A percentile compares a stretch with the other conserved stretches of the same genome.
phyloP scores from a whole-genome alignment of 2,113 vertebrate genomes.

The Amphilophus citrinellus region DNA sequence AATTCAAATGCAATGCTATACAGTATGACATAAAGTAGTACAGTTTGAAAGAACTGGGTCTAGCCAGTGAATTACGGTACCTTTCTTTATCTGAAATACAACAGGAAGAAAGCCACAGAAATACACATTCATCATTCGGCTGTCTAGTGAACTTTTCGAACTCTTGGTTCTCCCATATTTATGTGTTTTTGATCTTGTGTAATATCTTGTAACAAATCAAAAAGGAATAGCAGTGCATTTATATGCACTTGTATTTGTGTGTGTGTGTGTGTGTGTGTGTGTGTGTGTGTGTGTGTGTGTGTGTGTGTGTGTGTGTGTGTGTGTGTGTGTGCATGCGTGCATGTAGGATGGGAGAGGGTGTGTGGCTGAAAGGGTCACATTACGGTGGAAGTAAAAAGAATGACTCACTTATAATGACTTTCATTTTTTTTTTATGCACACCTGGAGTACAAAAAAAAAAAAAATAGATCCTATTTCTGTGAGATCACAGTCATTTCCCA shows the following conservation, averaged over 20 bases:
- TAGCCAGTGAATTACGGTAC: conserved; percentile 27
- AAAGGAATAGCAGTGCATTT: conserved; percentile 9
- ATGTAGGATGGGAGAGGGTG: background rate
- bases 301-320: too few species aligned
- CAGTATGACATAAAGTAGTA: conserved; percentile 22
- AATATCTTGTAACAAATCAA: conserved; percentile 44
- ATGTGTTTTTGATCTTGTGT: conserved; percentile 39
- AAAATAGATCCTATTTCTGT: conserved; percentile 40
- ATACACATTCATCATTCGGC: conserved; percentile 43
- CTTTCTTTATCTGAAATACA: conserved; percentile 36
- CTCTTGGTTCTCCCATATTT: conserved; percentile 34
- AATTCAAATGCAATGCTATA: conserved; percentile 31
- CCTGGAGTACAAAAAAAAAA: conserved; percentile 3
- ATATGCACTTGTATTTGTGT: background rate
- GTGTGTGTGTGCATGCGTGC: too few species aligned
- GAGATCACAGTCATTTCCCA: conserved; percentile 47
- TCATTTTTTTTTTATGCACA: conserved; percentile 21
- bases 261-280: background rate
- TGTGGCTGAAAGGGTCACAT: background rate
- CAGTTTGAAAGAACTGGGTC: conserved; percentile 41
- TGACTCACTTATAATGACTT: conserved; percentile 28
- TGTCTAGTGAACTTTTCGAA: conserved; percentile 38
- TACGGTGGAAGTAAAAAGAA: conserved; percentile 32
- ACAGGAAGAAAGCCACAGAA: conserved; percentile 29
- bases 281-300: too few species aligned